Conservation (phyloP, 2,113 vertebrate species). For the Myotis yumanensis region DNA sequence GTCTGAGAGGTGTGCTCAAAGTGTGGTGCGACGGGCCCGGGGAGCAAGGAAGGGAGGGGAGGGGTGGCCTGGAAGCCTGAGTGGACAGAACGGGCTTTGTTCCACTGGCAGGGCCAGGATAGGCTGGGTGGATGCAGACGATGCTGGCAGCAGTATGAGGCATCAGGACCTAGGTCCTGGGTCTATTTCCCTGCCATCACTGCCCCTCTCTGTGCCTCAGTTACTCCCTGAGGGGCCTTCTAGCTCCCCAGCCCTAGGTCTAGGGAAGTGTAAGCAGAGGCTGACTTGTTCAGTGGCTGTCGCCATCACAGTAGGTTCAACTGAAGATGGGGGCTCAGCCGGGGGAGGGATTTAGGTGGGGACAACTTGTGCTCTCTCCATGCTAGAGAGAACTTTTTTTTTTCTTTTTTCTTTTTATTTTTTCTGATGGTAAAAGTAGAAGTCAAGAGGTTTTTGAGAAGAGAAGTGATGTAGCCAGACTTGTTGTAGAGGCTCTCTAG, state of each 20-base stretch:
- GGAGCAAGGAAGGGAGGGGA: background rate
- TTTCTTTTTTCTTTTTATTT: too few relatives aligned
- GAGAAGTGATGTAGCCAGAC: background rate
- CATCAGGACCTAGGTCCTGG: background rate
- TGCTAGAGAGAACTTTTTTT: background rate
- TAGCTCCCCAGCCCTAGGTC: background rate
- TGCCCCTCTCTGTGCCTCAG: background rate
- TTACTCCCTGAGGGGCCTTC: background rate
- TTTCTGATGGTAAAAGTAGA: background rate
- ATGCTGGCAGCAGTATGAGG: background rate
- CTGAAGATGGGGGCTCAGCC: background rate
- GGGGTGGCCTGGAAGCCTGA: background rate
- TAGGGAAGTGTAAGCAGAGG: background rate
- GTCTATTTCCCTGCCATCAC: background rate
- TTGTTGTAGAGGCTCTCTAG: background rate
- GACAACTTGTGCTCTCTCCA: background rate
- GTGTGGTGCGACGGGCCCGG: background rate
- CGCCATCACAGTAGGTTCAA: background rate
- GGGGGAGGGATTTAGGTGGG: background rate
- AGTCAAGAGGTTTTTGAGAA: background rate
- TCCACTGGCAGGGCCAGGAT: background rate
- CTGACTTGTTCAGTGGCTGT: background rate
- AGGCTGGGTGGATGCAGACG: background rate
- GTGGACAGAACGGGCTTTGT: conserved; percentile 43
- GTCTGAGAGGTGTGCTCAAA: background rate